Percentiles rank a stretch among this genome's conserved stretches.
Evolutionary conservation across 2,888 invertebrate genomes (phyloP).

Genomic region (Sesia apiformis): DNA sequence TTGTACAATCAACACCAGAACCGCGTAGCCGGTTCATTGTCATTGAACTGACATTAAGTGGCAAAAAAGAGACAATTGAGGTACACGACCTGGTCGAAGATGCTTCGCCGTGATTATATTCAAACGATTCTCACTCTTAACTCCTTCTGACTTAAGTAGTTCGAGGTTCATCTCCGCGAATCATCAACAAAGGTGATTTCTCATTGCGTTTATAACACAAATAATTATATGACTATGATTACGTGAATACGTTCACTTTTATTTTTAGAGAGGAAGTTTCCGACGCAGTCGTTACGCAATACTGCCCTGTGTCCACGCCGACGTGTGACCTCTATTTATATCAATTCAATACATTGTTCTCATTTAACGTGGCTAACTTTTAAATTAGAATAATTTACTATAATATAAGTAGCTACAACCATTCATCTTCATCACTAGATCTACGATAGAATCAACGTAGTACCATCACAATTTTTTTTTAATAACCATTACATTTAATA

Average conservation of each 20-base stretch:
- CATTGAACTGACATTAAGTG: conserved; percentile 25
- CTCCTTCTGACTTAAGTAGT: conserved; percentile 13
- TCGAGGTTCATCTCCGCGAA: conserved; percentile 19
- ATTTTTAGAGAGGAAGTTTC: conserved; percentile 58
- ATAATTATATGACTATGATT: conserved; percentile 36
- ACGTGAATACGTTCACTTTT: conserved; percentile 66
- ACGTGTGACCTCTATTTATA: conserved; percentile 21
- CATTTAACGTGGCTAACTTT: too few species aligned
- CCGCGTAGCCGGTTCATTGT: conserved; percentile 26
- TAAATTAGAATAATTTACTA: too few species aligned
- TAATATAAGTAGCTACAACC: too few species aligned
- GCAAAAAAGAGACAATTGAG: conserved; percentile 17
- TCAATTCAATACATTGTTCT: too few species aligned
- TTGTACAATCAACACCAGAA: neutral
- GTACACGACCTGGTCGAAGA: conserved; percentile 10
- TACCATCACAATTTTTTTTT: neutral
- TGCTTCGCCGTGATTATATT: neutral
- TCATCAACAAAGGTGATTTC: conserved; percentile 28
- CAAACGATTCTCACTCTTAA: conserved; percentile 18
- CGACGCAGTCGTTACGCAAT: conserved; percentile 8
- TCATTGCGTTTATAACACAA: conserved; percentile 31
- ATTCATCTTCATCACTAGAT: too few species aligned
- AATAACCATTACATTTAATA: neutral
- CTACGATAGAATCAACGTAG: neutral
- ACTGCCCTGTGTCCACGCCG: conserved; percentile 5